Evolutionary conservation across 1,140 invertebrate genomes (phyloP).

Genomic region (Lethocerus indicus): DNA sequence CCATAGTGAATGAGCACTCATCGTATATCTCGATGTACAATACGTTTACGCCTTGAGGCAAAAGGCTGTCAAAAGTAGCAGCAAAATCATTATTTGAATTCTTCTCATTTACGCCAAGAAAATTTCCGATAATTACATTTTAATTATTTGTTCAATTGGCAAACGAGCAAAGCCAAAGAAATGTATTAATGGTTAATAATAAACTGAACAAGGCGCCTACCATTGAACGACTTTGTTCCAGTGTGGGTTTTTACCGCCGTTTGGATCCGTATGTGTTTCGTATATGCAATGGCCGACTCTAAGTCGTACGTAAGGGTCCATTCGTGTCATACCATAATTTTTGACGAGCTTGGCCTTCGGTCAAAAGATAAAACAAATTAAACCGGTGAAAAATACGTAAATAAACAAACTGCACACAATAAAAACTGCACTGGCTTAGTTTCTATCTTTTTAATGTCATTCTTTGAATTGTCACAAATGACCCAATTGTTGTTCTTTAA

Average conservation of each 20-base stretch:
- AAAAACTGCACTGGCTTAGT: neutral
- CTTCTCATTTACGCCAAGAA: too few relatives aligned
- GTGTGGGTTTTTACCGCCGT: constrained; percentile 86
- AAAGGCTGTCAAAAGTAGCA: too few relatives aligned
- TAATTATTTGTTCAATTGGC: too few relatives aligned
- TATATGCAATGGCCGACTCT: constrained; percentile 83
- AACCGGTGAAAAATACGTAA: neutral
- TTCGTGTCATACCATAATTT: constrained; percentile 90
- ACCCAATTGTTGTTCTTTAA: neutral
- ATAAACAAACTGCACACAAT: neutral
- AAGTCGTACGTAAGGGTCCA: constrained; percentile 92
- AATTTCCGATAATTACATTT: too few relatives aligned
- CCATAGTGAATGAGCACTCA: constrained; percentile 89
- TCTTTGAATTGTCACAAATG: neutral
- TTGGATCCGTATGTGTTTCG: constrained; percentile 86
- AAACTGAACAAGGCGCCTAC: too few relatives aligned
- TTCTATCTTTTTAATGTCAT: neutral
- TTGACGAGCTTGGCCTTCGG: constrained; percentile 73
- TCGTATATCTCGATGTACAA: constrained; percentile 92
- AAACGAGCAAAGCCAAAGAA: too few relatives aligned
- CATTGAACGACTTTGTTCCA: constrained; percentile 91
- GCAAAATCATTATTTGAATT: too few relatives aligned
- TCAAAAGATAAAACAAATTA: constrained; percentile 3
- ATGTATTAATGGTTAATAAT: too few relatives aligned
- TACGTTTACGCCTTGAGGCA: constrained; percentile 71